Evolutionary conservation across 2,113 vertebrate species (phyloP).

Genomic region (Tinamus guttatus): DNA sequence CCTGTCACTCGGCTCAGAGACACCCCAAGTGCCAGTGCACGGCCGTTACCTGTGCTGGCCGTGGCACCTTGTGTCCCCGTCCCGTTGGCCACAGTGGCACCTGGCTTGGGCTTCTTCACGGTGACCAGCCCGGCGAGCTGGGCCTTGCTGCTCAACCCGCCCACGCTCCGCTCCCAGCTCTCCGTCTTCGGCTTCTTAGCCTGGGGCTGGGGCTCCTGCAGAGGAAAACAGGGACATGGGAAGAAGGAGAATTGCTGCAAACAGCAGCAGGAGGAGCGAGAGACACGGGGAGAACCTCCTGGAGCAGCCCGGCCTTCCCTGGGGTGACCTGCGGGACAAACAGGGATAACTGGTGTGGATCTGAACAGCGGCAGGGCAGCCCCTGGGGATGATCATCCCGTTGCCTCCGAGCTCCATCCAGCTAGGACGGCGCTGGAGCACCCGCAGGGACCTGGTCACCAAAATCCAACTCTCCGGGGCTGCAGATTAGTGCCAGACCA

Average conservation of each 20-base stretch:
- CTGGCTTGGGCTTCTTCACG: constrained; percentile 62
- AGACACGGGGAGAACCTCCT: rapidly evolving
- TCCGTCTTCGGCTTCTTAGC: constrained; percentile 82
- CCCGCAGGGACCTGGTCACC: neutral
- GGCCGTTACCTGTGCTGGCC: neutral
- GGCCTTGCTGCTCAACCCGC: constrained; percentile 70
- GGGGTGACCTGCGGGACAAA: rapidly evolving
- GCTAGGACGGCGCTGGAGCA: neutral
- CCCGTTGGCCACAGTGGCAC: neutral
- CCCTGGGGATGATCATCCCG: rapidly evolving
- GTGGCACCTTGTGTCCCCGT: rapidly evolving
- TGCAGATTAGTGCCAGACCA: neutral
- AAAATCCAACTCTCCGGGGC: neutral
- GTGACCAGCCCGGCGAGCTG: constrained; percentile 83
- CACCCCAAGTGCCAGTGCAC: rapidly evolving
- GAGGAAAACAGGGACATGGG: neutral
- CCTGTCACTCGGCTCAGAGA: neutral
- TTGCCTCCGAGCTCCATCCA: neutral
- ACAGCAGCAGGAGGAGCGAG: neutral
- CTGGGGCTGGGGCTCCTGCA: constrained; percentile 39
- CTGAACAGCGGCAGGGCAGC: neutral
- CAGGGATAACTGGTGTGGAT: neutral
- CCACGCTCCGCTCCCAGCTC: constrained; percentile 86
- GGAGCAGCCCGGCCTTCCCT: neutral
- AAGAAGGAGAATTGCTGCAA: neutral